A percentile compares a stretch with the other conserved stretches of the same genome.
phyloP scores from a whole-genome alignment of 2,113 vertebrate species.

The Lichenostomus cassidix region DNA sequence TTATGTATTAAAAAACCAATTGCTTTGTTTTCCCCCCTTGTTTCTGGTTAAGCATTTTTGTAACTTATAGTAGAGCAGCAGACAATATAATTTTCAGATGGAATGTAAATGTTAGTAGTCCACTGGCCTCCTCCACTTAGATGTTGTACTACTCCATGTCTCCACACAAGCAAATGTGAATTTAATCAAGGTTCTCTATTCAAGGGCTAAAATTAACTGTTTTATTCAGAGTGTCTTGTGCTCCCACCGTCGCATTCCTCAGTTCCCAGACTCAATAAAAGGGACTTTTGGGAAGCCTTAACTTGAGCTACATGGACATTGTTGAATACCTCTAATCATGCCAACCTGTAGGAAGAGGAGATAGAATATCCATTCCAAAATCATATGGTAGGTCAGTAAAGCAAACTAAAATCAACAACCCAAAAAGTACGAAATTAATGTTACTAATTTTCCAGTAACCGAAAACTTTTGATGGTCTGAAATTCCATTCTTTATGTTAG shows the following conservation, averaged over 20 bases:
- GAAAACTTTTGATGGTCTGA: neutral
- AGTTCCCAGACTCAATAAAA: neutral
- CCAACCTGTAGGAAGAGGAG: neutral
- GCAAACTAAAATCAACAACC: neutral
- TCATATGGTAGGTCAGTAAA: neutral
- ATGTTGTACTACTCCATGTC: fast-evolving
- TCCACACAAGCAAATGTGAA: neutral
- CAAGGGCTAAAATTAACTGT: fast-evolving
- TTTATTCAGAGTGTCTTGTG: neutral
- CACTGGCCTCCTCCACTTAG: neutral
- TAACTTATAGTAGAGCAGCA: neutral
- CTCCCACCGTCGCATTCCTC: neutral
- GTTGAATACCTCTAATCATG: neutral
- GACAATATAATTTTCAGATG: neutral
- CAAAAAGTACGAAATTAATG: neutral
- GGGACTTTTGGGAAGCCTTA: neutral
- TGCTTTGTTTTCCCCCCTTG: neutral
- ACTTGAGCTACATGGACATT: neutral
- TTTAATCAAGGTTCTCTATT: neutral
- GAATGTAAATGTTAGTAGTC: neutral
- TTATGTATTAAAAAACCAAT: neutral
- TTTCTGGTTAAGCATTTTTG: neutral
- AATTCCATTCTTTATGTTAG: neutral
- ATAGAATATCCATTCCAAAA: neutral
- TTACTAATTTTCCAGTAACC: neutral